Base-by-base conservation (phyloP, 2,797 vertebrate genomes). In the Melopsittacus undulatus region DNA sequence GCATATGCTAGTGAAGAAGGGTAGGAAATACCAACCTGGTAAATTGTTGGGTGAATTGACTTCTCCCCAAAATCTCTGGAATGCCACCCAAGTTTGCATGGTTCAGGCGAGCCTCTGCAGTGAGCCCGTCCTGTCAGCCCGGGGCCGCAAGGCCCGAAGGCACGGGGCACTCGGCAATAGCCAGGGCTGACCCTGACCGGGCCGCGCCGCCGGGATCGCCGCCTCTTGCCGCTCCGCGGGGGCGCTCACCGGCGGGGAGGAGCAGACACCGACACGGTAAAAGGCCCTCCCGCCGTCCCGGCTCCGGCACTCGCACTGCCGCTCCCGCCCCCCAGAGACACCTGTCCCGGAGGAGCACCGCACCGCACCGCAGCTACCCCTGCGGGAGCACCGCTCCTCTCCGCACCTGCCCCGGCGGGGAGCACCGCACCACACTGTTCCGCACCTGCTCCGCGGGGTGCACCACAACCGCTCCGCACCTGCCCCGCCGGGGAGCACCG, bases 191-290 rank as follows among this genome's bases (percentile, higher is more conserved):
- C 52, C 68, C 22, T 9, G 19, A 63, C 42, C 15, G 34, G 43
- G 17, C 54, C 22, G 49, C 67, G 7, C 72, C 46, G 40, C 24
- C 5, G 4, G 10, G 52, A 83, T 90, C 85, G 10, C 96, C 96
- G 69, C 93, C 93, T 79, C 64, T 48, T 73, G n/a, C 29, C 21
- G 49, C 82, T 94, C 69, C 38, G 80, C 77, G 80, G 73, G 64
- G 73, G 48, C 59, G 67, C 85, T n/a, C 67, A 48, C 30, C 32
- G 70, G 32, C 56, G 52, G 92, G 91, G 95, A 91, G 92, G 94
- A 90, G 94, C 92, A 89, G 81, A 42, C 46, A 36, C 32, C 20
- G 74, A 67, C 0, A 43, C 20, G 43, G 43, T 43, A 95, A 91
- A 96, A 96, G 79, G 40, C 22, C 32, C 56, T 68, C 56, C 72